Conservation (phyloP, 2,797 vertebrate genomes). For the Channa striata region DNA sequence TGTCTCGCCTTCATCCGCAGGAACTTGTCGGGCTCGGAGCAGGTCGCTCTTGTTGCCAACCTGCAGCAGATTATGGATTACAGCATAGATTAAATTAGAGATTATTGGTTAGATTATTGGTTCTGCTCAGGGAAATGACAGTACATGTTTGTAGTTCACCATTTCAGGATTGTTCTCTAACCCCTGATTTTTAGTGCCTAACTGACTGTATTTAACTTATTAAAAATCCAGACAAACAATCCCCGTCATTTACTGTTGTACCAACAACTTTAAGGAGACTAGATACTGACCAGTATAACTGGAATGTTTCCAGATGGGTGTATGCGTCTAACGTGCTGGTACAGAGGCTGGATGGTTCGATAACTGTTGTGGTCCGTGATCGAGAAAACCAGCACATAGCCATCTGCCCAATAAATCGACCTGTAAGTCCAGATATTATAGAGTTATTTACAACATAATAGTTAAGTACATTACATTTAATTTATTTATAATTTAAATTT, state of each 20-base stretch:
- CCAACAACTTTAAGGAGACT: not conserved
- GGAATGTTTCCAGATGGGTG: slow-evolving; percentile 93
- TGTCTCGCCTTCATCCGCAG: slow-evolving; percentile 88
- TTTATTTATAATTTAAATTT: not conserved
- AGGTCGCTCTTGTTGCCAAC: slow-evolving; percentile 94
- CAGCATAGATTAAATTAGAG: slow-evolving; percentile 35
- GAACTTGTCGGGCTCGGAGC: slow-evolving; percentile 90
- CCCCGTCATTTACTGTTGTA: too few species aligned
- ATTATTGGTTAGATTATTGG: not conserved
- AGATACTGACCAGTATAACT: slow-evolving; percentile 84
- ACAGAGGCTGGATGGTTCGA: slow-evolving; percentile 89
- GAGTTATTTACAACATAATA: not conserved
- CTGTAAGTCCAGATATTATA: slow-evolving; percentile 63
- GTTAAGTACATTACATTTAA: accelerated
- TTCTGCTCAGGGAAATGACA: not conserved
- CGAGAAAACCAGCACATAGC: slow-evolving; percentile 93
- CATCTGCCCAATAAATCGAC: slow-evolving; percentile 96
- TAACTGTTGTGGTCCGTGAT: slow-evolving; percentile 94
- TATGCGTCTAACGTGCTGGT: slow-evolving; percentile 92
- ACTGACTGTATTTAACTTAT: too few species aligned
- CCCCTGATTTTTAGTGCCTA: too few species aligned
- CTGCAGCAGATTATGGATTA: slow-evolving; percentile 71
- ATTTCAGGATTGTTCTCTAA: too few species aligned
- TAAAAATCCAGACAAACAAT: too few species aligned
- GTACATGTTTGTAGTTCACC: too few species aligned